These are phyloP conservation scores for Watsonalla binaria DNA, from an alignment of 2,888 invertebrate species.

Conservation along the genomic window DNA sequence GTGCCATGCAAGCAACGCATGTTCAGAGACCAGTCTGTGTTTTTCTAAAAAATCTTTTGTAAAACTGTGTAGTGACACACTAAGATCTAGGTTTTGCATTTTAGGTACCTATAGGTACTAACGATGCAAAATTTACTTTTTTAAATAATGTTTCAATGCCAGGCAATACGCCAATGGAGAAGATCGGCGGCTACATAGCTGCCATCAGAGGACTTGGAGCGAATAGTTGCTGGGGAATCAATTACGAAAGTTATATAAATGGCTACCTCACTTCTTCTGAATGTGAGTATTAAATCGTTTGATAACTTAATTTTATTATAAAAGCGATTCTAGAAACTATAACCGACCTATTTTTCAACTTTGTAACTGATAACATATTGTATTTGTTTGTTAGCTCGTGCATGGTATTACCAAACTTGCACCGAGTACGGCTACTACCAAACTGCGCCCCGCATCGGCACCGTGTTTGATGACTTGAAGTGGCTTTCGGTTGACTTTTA, in stretches of 20 bases:
- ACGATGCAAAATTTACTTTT: no score
- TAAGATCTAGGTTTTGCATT: no score
- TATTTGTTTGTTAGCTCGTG: constrained; percentile 73
- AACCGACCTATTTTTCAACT: not conserved
- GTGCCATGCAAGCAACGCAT: not conserved
- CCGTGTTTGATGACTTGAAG: constrained; percentile 55
- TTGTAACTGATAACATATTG: not conserved
- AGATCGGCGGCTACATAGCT: constrained; percentile 56
- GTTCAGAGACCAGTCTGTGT: not conserved
- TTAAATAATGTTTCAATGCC: constrained; percentile 6
- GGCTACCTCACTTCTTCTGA: constrained; percentile 29
- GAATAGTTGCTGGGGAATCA: constrained; percentile 35
- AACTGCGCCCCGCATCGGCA: constrained; percentile 70
- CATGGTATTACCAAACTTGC: constrained; percentile 92
- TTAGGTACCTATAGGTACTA: no score
- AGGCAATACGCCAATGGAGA: constrained; percentile 62
- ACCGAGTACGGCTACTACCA: constrained; percentile 93
- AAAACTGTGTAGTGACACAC: no score
- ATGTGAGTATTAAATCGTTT: constrained; percentile 38
- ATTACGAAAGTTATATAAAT: constrained; percentile 36
- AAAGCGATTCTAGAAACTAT: not conserved
- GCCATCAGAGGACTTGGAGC: constrained; percentile 19
- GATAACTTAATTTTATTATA: not conserved
- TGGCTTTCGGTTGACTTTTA: constrained; percentile 63
- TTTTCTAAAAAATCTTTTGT: no score